phyloP scores from a whole-genome alignment of 2,113 vertebrate genomes.

The Erpornis zantholeuca region DNA sequence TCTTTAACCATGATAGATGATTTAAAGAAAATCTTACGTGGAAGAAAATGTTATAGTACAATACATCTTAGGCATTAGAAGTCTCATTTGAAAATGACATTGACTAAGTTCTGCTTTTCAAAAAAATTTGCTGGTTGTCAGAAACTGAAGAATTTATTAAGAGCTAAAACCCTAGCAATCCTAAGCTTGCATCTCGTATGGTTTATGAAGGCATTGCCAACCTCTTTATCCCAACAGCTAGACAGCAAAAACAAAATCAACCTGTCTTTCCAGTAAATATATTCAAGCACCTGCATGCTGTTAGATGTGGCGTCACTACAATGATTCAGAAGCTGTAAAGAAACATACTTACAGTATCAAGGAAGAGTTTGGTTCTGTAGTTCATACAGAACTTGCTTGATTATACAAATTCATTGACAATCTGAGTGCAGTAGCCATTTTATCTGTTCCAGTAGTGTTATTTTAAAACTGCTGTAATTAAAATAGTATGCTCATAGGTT shows the following conservation, averaged over 20 bases:
- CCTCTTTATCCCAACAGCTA: neutral
- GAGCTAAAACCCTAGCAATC: neutral
- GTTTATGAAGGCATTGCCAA: neutral
- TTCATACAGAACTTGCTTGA: neutral
- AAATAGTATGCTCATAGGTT: neutral
- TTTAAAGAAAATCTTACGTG: neutral
- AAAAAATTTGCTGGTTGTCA: neutral
- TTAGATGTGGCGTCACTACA: neutral
- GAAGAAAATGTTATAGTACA: neutral
- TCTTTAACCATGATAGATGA: neutral
- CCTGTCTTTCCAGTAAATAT: neutral
- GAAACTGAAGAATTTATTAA: constrained; percentile 16
- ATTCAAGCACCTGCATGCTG: neutral
- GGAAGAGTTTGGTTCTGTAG: neutral
- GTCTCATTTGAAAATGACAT: neutral
- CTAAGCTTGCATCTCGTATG: neutral
- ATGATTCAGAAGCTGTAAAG: neutral
- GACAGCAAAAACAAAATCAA: neutral
- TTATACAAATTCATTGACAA: neutral
- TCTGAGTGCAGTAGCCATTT: neutral
- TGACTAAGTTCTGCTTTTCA: neutral
- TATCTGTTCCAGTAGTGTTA: neutral
- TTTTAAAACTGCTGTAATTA: neutral
- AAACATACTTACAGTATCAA: neutral
- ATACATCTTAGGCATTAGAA: neutral